Evolutionary conservation across 2,888 invertebrate species (phyloP).

Genomic region (Cheilosia soror): DNA sequence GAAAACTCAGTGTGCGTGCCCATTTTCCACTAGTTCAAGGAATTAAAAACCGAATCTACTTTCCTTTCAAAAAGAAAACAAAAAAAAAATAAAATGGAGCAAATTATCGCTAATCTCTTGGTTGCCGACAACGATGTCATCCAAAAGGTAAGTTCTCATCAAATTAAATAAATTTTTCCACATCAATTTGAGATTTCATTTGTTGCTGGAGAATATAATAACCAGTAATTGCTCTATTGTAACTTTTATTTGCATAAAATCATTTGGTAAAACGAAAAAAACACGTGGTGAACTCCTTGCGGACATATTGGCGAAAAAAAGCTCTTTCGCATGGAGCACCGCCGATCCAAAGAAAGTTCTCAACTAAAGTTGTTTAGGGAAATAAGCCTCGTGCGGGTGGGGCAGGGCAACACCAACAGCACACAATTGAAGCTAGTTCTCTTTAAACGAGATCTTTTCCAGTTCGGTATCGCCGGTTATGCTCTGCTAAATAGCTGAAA

Average conservation of each 20-base stretch:
- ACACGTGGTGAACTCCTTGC: conserved; percentile 72
- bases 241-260: conserved; percentile 9
- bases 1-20: conserved; percentile 58
- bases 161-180: conserved; percentile 13
- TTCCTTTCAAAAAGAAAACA: conserved; percentile 5
- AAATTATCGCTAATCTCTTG: conserved; percentile 86
- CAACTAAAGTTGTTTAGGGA: conserved; percentile 11
- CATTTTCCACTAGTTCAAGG: conserved; percentile 35
- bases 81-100: conserved; percentile 84
- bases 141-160: conserved; percentile 85
- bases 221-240: background rate
- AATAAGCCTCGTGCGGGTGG: conserved; percentile 5
- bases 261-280: conserved; percentile 8
- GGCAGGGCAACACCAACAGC: conserved; percentile 32
- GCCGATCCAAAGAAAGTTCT: conserved; percentile 39
- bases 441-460: conserved; percentile 8
- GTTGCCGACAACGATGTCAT: conserved; percentile 86
- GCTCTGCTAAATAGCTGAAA: conserved; percentile 43
- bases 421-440: background rate
- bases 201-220: conserved; percentile 6
- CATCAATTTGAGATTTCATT: background rate
- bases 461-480: conserved; percentile 3
- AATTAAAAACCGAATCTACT: conserved; percentile 2
- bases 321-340: conserved; percentile 23
- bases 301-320: conserved; percentile 65